These are phyloP conservation scores for Tautogolabrus adspersus DNA, from an alignment of 2,113 vertebrate species.

Conservation along the genomic window DNA sequence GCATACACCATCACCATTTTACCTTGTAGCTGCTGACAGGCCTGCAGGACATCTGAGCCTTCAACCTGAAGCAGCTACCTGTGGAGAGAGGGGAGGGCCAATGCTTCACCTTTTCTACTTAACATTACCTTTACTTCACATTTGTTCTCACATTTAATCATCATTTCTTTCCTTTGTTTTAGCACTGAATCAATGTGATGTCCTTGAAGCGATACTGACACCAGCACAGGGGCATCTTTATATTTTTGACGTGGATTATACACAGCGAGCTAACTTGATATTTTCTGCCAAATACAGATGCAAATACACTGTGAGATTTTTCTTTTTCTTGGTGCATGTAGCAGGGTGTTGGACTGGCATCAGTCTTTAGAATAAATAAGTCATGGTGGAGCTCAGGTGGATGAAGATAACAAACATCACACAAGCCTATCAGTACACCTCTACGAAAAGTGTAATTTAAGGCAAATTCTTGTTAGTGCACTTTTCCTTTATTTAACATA, in stretches of 20 bases:
- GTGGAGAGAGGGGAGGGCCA: constrained; percentile 30
- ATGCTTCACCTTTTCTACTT: not conserved
- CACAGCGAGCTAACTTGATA: not conserved
- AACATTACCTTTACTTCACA: no score
- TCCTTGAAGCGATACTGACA: not conserved
- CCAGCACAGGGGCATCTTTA: not conserved
- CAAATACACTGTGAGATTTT: no score
- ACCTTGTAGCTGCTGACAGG: constrained; percentile 36
- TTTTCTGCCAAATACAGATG: no score
- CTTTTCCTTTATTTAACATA: no score
- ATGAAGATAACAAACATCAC: constrained; percentile 1
- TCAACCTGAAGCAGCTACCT: constrained; percentile 47
- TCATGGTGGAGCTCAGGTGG: constrained; percentile 9
- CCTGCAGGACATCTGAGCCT: constrained; percentile 44
- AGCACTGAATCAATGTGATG: not conserved
- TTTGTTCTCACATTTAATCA: no score
- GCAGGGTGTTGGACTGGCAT: not conserved
- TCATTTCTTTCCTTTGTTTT: constrained; percentile 5
- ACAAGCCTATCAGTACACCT: no score
- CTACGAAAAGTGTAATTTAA: no score
- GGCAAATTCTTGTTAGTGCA: no score
- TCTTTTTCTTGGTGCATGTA: not conserved
- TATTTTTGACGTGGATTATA: no score
- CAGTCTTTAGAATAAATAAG: not conserved
- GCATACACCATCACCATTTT: constrained; percentile 4